Percentiles rank a stretch among this genome's conserved stretches.
These are phyloP conservation scores for Ligdia adustata DNA, from an alignment of 2,888 invertebrate genomes.

Conservation along the genomic window DNA sequence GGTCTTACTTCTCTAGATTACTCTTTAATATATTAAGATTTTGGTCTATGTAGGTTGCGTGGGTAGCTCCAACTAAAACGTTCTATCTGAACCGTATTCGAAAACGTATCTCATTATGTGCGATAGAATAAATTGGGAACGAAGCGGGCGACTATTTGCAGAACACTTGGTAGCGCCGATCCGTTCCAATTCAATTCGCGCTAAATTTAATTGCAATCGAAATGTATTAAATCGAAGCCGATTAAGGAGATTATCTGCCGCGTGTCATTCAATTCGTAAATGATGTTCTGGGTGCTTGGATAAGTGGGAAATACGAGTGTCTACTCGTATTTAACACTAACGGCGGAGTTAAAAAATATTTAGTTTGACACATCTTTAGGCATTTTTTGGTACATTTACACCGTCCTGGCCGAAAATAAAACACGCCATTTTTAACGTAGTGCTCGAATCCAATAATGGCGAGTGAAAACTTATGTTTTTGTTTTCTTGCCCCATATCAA, in stretches of 20 bases:
- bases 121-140: conserved; percentile 71
- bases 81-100: conserved; percentile 63
- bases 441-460: background rate
- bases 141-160: conserved; percentile 67
- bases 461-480: conserved; percentile 3
- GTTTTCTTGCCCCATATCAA: conserved; percentile 1
- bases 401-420: too few species aligned
- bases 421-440: too few species aligned
- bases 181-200: conserved; percentile 69
- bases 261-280: conserved; percentile 33
- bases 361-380: too few species aligned
- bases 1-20: too few species aligned
- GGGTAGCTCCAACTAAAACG: conserved; percentile 33
- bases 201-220: conserved; percentile 79
- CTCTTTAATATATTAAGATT: too few species aligned
- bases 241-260: conserved; percentile 59
- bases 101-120: conserved; percentile 76
- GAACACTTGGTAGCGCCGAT: conserved; percentile 74
- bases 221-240: conserved; percentile 69
- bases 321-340: too few species aligned
- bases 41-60: too few species aligned
- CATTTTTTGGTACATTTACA: too few species aligned
- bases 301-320: conserved; percentile 3
- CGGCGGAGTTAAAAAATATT: too few species aligned
- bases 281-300: conserved; percentile 17